These are phyloP conservation scores for Xerus inauris DNA, from an alignment of 2,113 vertebrate species.

Conservation along the genomic window DNA sequence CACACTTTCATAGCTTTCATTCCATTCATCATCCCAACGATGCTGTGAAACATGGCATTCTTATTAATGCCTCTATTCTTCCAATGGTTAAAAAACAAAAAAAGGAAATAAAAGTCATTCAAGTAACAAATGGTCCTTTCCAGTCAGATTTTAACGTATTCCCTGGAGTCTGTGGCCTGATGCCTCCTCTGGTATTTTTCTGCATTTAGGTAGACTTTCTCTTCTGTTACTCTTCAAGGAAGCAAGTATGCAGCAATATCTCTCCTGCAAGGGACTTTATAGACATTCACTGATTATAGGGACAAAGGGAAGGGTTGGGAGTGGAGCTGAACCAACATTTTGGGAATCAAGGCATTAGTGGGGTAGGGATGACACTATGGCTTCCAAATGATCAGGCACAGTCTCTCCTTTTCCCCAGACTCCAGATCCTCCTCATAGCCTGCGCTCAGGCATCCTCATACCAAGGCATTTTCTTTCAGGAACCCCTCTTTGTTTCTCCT, in stretches of 20 bases:
- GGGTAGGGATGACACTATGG: rapidly evolving
- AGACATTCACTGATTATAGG: not conserved
- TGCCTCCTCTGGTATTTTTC: not conserved
- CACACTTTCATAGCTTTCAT: not conserved
- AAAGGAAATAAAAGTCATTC: not conserved
- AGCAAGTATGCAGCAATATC: not conserved
- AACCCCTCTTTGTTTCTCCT: not conserved
- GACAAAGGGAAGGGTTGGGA: not conserved
- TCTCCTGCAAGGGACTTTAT: not conserved
- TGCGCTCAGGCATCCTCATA: not conserved
- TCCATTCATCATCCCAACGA: not conserved
- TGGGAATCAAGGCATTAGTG: not conserved
- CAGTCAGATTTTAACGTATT: not conserved
- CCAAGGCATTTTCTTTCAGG: not conserved
- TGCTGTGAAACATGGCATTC: not conserved
- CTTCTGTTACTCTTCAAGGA: not conserved
- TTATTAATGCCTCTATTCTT: not conserved
- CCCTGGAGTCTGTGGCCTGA: not conserved
- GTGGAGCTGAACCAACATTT: not conserved
- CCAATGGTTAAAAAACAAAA: not conserved
- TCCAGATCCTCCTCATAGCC: not conserved
- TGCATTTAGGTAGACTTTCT: not conserved
- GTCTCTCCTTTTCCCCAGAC: not conserved
- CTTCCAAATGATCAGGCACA: not conserved
- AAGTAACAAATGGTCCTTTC: not conserved